Evolutionary conservation across 2,888 invertebrate species (phyloP), one percentile per base, ranked within the genome.

Genomic region (Emmelina monodactyla): DNA sequence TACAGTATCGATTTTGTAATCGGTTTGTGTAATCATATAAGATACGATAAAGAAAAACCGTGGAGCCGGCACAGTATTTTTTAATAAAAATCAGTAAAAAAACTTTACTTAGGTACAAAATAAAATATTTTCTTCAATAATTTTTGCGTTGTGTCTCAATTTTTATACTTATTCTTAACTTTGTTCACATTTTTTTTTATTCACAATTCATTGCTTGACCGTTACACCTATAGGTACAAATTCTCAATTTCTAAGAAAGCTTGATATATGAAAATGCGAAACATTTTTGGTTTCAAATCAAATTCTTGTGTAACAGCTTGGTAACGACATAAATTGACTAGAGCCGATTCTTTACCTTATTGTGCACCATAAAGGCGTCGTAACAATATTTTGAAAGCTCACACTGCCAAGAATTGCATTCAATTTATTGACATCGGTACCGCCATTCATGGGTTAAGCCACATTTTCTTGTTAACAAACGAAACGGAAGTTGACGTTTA

Each of bases 401-500:
- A 37, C 54, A 51, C 9, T 19, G n/a, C 50, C 58, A 58, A 62
- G 55, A 55, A 58, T 44, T 48, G 44, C 50, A 53, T 53, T 58
- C 49, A 58, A 46, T 50, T 43, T 38, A 46, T 49, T 46, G 42
- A 38, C 51, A 56, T 57, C 59, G 56, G 50, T 51, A 49, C 32
- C 33, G 38, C 53, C 49, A 58, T 63, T 61, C 55, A 60, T 37
- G 47, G 45, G 45, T 44, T 42, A 44, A 45, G 44, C 44, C 39
- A 36, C 42, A 41, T 43, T 46, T 48, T 50, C 47, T 53, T 50
- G 42, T 49, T 43, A 45, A 45, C 45, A 45, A 53, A 49, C 44
- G 49, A 56, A 62, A 58, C 66, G 67, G 68, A 69, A 67, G 68
- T 67, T 59, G 58, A 60, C 61, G 58, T 58, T 62, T n/a, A n/a